These are phyloP conservation scores for Chloropsis hardwickii DNA, from an alignment of 2,113 vertebrate species.

Conservation along the genomic window DNA sequence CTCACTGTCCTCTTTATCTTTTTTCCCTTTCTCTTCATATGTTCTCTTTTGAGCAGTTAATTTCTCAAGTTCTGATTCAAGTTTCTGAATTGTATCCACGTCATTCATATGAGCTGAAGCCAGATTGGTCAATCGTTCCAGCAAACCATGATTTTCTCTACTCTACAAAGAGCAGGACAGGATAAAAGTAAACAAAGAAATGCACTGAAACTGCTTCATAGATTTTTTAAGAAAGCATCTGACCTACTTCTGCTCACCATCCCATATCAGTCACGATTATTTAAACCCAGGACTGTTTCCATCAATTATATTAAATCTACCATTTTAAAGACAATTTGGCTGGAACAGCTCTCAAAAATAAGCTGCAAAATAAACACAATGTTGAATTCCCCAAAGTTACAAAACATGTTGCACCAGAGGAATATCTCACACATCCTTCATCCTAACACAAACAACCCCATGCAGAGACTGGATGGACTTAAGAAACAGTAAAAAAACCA, in stretches of 20 bases:
- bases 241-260: not conserved
- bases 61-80: slow-evolving; percentile 85
- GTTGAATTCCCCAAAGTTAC: not conserved
- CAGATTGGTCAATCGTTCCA: slow-evolving; percentile 86
- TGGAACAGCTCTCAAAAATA: not conserved
- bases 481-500: not conserved
- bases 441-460: not conserved
- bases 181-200: not conserved
- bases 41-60: slow-evolving; percentile 68
- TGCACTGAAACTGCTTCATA: not conserved
- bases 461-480: fast-evolving
- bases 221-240: not conserved
- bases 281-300: not conserved
- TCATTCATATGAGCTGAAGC: slow-evolving; percentile 76
- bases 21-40: slow-evolving; percentile 79
- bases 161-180: slow-evolving; percentile 67
- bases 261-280: not conserved
- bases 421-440: not conserved
- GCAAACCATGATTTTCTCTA: slow-evolving; percentile 86
- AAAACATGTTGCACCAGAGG: not conserved
- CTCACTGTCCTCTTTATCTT: slow-evolving; percentile 72
- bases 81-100: slow-evolving; percentile 78
- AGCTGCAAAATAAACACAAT: not conserved
- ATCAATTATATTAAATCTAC: not conserved
- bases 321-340: not conserved